Conservation (phyloP, 2,797 vertebrate species). For the Melanotaenia parkinsoni region DNA sequence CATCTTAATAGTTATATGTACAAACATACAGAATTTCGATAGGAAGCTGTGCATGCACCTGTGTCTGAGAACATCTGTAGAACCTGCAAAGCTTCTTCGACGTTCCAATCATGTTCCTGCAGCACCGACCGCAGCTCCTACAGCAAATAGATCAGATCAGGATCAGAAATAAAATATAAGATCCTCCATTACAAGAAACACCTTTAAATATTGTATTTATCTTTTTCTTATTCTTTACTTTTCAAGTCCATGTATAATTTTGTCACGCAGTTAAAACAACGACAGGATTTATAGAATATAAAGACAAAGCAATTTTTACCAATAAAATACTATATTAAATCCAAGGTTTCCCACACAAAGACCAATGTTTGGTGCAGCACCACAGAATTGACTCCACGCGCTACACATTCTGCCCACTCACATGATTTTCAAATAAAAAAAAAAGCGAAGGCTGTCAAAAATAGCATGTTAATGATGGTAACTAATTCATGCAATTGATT, state of each 20-base stretch:
- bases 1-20: too few relatives aligned
- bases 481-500: too few relatives aligned
- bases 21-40: background rate
- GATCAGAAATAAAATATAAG: background rate
- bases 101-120: conserved; percentile 92
- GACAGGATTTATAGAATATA: too few relatives aligned
- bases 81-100: conserved; percentile 87
- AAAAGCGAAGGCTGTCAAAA: too few relatives aligned
- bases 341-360: too few relatives aligned
- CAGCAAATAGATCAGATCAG: conserved; percentile 40
- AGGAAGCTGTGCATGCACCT: conserved; percentile 57
- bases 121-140: conserved; percentile 93
- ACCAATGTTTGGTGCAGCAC: too few relatives aligned
- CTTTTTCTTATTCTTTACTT: background rate
- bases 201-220: background rate
- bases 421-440: too few relatives aligned
- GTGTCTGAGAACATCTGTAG: conserved; percentile 88
- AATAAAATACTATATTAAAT: too few relatives aligned
- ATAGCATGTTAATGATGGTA: too few relatives aligned
- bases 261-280: background rate
- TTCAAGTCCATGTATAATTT: background rate
- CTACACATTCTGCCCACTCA: too few relatives aligned
- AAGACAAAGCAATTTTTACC: too few relatives aligned
- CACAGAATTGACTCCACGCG: too few relatives aligned
- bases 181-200: background rate